Evolutionary conservation across 1,140 invertebrate genomes (phyloP).

Genomic region (Drosophila ambigua): DNA sequence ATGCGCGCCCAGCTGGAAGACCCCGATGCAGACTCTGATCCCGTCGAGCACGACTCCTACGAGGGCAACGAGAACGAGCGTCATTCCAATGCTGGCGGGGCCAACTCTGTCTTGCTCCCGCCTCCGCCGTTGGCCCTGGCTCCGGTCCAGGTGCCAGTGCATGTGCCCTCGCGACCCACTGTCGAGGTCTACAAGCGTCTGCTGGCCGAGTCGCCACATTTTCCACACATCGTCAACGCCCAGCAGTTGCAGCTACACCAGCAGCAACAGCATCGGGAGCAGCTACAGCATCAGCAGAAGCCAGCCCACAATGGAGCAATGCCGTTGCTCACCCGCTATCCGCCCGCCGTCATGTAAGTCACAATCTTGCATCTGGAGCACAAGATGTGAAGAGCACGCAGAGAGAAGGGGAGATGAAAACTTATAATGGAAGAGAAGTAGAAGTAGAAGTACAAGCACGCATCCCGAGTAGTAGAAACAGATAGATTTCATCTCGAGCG

Average conservation of each 20-base stretch:
- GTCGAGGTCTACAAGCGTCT: slow-evolving; percentile 68
- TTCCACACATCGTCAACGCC: slow-evolving; percentile 71
- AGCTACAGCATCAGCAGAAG: slow-evolving; percentile 63
- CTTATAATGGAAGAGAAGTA: too few species aligned
- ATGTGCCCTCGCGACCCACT: slow-evolving; percentile 52
- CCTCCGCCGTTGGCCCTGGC: slow-evolving; percentile 5
- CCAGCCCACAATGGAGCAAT: slow-evolving; percentile 57
- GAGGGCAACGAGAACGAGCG: slow-evolving; percentile 53
- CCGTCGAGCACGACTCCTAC: slow-evolving; percentile 36
- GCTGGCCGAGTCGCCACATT: slow-evolving; percentile 60
- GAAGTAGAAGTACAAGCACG: too few species aligned
- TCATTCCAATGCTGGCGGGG: slow-evolving; percentile 32
- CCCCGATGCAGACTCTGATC: slow-evolving; percentile 41
- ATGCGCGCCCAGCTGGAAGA: slow-evolving; percentile 32
- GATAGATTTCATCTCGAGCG: too few species aligned
- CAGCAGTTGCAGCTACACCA: slow-evolving; percentile 69
- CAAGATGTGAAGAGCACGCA: too few species aligned
- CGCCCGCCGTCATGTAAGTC: slow-evolving; percentile 68
- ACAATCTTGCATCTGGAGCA: too few species aligned
- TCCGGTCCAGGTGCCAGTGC: slow-evolving; percentile 21
- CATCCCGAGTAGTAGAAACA: too few species aligned
- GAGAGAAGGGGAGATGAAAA: too few species aligned
- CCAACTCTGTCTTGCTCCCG: slow-evolving; percentile 26
- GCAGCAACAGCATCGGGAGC: slow-evolving; percentile 45
- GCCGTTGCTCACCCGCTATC: slow-evolving; percentile 69